These are phyloP conservation scores for Copidosoma floridanum DNA, from an alignment of 1,140 invertebrate genomes.

Conservation along the genomic window DNA sequence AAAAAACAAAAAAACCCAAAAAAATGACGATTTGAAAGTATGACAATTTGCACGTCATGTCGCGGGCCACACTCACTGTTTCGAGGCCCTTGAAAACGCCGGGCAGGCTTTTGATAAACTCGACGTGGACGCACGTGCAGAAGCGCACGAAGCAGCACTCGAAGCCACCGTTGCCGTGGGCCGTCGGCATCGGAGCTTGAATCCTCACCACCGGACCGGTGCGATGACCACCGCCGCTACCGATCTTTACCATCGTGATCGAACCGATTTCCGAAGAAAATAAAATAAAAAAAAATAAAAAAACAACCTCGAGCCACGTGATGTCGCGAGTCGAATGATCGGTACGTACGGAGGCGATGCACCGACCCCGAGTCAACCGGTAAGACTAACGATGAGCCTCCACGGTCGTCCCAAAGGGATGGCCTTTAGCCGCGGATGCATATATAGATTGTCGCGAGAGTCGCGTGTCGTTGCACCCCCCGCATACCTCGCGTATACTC, in stretches of 20 bases:
- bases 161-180: conserved; percentile 50
- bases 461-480: conserved; percentile 44
- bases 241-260: conserved; percentile 28
- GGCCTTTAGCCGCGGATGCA: no score
- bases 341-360: not conserved
- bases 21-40: no score
- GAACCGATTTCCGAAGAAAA: no score
- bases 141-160: conserved; percentile 70
- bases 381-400: no score
- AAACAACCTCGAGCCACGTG: no score
- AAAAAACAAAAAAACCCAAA: no score
- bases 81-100: conserved; percentile 74
- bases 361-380: not conserved
- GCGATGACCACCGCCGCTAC: conserved; percentile 10
- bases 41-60: no score
- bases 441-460: not conserved
- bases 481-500: conserved; percentile 4
- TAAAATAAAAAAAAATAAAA: no score
- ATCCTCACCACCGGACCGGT: conserved; percentile 43
- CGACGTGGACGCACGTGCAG: conserved; percentile 75
- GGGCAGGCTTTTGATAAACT: conserved; percentile 67
- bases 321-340: no score
- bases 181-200: conserved; percentile 30
- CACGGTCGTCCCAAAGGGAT: no score
- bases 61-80: conserved; percentile 67